Conservation (phyloP, 2,797 vertebrate species). For the Acipenser transmontanus region DNA sequence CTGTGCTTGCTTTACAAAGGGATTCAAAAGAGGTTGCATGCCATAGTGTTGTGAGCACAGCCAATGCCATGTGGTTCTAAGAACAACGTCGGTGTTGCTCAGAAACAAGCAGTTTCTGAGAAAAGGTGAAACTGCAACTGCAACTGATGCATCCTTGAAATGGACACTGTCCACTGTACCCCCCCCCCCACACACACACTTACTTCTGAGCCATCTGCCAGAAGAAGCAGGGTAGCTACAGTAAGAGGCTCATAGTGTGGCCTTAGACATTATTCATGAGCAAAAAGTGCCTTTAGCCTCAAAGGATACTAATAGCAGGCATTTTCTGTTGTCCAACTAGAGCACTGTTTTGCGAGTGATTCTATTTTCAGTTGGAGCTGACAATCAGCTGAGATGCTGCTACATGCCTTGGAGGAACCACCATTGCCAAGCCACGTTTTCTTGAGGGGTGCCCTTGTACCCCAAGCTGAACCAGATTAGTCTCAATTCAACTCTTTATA, state of each 20-base stretch:
- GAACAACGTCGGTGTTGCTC: too few species aligned
- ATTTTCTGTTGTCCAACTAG: background rate
- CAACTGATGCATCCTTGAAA: background rate
- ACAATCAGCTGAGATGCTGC: background rate
- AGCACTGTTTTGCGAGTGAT: background rate
- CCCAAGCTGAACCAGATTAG: too few species aligned
- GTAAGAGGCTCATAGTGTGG: background rate
- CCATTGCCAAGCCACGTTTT: too few species aligned
- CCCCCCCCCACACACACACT: too few species aligned
- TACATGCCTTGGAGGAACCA: background rate
- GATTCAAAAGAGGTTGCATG: too few species aligned
- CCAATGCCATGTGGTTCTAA: too few species aligned
- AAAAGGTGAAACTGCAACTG: too few species aligned
- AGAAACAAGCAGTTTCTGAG: too few species aligned
- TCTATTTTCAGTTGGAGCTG: background rate
- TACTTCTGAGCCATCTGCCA: background rate
- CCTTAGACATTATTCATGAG: background rate
- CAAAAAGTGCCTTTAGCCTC: background rate
- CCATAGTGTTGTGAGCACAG: too few species aligned
- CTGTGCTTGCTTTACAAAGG: too few species aligned
- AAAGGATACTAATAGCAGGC: background rate
- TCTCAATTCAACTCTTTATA: too few species aligned
- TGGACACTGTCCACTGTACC: background rate
- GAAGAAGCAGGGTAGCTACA: background rate
- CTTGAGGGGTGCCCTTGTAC: too few species aligned